Evolutionary conservation across 2,113 vertebrate genomes (phyloP), one percentile per base, ranked within the genome.

Genomic region (Taurulus bubalis): DNA sequence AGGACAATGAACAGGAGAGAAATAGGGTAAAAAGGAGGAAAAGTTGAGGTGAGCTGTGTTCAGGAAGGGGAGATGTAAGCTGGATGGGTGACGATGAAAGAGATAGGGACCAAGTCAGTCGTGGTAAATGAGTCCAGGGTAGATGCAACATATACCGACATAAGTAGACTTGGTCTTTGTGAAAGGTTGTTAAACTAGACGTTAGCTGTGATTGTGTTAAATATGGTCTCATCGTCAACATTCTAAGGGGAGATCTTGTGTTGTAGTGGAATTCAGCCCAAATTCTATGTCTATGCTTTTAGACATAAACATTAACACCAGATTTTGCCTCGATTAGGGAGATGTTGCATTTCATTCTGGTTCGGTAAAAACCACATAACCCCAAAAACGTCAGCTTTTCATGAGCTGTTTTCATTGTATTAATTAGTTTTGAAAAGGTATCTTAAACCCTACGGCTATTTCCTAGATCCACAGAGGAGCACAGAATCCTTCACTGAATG

Each of bases 351-450:
- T 20, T 51, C 47, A 75, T 45, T 63, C 22, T 45, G 58, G 2
- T 45, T 53, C 9, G 22, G 4, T 34, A 70, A 65, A 82, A 66
- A 60, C 8, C 14, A 34, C 36, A 20, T 74, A 42, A 80, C 62
- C 76, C 68, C 49, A 63, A n/a, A 83, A 76, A 64, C 64, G 71
- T 56, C 73, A 70, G 66, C 59, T 69, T 80, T 73, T 68, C n/a
- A 22, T 11, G 11, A 68, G 76, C 36, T n/a, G 5, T 53, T 66
- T 73, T 62, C n/a, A 65, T 69, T 75, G 60, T 24, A 70, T 78
- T 85, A 88, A 87, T 79, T 79, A 24, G 51, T 26, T 83, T 81
- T 83, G 63, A 79, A 89, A 83, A 84, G 63, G 67, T 78, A 72
- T 85, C 51, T 80, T n/a, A 36, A 72, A 77, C 56, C 70, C 65